These are phyloP conservation scores for Drosophila anomalata DNA, from an alignment of 2,888 invertebrate genomes.

Conservation along the genomic window DNA sequence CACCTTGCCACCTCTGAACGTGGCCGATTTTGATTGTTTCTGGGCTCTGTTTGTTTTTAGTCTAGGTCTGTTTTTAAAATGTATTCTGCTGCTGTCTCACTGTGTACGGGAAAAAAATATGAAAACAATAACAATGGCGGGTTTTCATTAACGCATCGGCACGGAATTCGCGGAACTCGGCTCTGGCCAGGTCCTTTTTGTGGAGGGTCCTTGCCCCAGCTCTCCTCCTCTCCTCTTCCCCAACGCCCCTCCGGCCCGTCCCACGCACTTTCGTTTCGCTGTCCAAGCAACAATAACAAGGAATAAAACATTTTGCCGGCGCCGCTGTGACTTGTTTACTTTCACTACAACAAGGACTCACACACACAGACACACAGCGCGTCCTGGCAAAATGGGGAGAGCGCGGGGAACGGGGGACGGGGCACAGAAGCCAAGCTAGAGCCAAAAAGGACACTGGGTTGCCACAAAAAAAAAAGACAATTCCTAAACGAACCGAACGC, in stretches of 20 bases:
- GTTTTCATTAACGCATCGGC: slow-evolving; percentile 30
- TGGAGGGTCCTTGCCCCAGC: not conserved
- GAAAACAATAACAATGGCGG: slow-evolving; percentile 12
- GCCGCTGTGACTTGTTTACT: slow-evolving; percentile 67
- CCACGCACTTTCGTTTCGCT: slow-evolving; percentile 17
- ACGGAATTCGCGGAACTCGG: slow-evolving; percentile 9
- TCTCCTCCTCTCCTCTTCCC: not conserved
- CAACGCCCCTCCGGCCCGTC: too few relatives aligned
- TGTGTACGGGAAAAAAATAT: slow-evolving; percentile 26
- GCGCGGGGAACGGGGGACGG: not conserved
- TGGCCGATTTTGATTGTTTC: not conserved
- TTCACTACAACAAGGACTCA: slow-evolving; percentile 44
- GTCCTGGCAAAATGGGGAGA: not conserved
- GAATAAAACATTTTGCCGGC: slow-evolving; percentile 56
- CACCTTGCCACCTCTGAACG: not conserved
- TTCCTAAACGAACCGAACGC: slow-evolving; percentile 73
- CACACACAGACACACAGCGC: slow-evolving; percentile 1
- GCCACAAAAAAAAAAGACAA: slow-evolving; percentile 3
- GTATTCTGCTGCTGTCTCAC: slow-evolving; percentile 6
- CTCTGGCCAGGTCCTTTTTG: not conserved
- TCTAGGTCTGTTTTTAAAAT: not conserved
- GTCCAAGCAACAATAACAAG: slow-evolving; percentile 32
- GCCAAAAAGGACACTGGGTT: not conserved
- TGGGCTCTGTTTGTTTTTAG: slow-evolving; percentile 1
- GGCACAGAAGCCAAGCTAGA: not conserved